Base-by-base conservation (phyloP, 1,140 invertebrate genomes). In the Araneus ventricosus region DNA sequence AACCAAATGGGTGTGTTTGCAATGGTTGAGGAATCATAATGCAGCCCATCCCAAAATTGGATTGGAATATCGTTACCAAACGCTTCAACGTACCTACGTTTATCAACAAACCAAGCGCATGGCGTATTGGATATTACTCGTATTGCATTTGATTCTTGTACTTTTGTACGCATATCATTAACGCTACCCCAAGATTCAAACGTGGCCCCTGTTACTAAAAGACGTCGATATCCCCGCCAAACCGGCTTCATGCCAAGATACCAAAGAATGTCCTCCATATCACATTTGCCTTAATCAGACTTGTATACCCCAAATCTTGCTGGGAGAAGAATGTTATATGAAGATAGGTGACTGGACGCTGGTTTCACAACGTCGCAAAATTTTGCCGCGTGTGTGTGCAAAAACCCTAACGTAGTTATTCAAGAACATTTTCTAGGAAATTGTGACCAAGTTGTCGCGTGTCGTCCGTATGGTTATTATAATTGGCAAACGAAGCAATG, bases 381-480 rank as follows among this genome's bases (percentile, higher is more conserved):
- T 37, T 57, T 57, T 1, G 27, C 30, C 0, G 59, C 27, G 0
- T 87, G 85, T 14, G 24, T 39, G 5, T 87, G 85, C 52, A 37
- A 37, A 17, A 5, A 63, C 24, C 85, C 85, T 0, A 22, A 87
- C 7, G 27, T 87, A 14, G 6, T 87, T 1, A 61, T 27, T 10
- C 45, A 87, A 37, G 63, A 59, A 14, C 59, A 87, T 87, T 87
- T 61, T 14, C 57, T 52, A 14, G 45, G 52, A n/a, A 63, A 87
- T 37, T 87, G 85, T 37, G 45, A 30, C 30, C 30, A 61, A 27
- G 45, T 30, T 37, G 30, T 59, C 1, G n/a, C 57, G 27, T 59
- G 45, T 24, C 4, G 24, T 24, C 61, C 20, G 24, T n/a, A 63
- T 5, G 61, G 61, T 24, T 24, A n/a, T 22, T 63, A 63, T 24